Evolutionary conservation across 2,797 vertebrate species (phyloP).

Genomic region (Astyanax mexicanus): DNA sequence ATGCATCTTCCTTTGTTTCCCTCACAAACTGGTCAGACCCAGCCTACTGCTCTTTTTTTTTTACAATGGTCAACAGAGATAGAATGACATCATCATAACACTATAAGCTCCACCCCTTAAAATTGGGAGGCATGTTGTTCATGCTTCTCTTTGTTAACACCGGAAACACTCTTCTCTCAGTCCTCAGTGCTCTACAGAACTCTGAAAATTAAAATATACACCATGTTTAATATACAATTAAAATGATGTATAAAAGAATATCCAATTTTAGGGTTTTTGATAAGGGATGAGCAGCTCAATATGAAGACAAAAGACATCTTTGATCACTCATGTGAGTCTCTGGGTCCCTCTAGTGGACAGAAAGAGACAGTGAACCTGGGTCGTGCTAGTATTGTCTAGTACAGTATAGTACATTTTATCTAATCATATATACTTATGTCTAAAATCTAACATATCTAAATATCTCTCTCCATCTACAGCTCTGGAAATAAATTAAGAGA

Average conservation of each 20-base stretch:
- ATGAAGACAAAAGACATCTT: conserved; percentile 27
- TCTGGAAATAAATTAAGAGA: too few relatives aligned
- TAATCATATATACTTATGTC: too few relatives aligned
- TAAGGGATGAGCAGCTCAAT: background rate
- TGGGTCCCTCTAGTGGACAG: conserved; percentile 67
- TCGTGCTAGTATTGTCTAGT: background rate
- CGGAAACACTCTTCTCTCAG: background rate
- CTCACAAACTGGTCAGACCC: background rate
- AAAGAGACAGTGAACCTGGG: background rate
- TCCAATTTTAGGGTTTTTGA: background rate
- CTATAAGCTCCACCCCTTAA: conserved; percentile 6
- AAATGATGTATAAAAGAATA: background rate
- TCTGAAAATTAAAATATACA: background rate
- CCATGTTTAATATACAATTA: too few relatives aligned
- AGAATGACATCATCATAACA: conserved; percentile 48
- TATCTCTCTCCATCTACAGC: too few relatives aligned
- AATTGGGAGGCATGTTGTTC: background rate
- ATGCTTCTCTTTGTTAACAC: background rate
- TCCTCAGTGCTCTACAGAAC: too few relatives aligned
- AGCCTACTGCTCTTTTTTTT: background rate
- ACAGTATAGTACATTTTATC: too few relatives aligned
- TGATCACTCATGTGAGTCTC: conserved; percentile 44
- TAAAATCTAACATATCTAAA: too few relatives aligned
- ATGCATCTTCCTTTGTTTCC: background rate
- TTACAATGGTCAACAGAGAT: background rate